Percentiles rank a stretch among this genome's conserved stretches.
These are phyloP conservation scores for Callitettix versicolor DNA, from an alignment of 1,140 invertebrate species.

Conservation along the genomic window DNA sequence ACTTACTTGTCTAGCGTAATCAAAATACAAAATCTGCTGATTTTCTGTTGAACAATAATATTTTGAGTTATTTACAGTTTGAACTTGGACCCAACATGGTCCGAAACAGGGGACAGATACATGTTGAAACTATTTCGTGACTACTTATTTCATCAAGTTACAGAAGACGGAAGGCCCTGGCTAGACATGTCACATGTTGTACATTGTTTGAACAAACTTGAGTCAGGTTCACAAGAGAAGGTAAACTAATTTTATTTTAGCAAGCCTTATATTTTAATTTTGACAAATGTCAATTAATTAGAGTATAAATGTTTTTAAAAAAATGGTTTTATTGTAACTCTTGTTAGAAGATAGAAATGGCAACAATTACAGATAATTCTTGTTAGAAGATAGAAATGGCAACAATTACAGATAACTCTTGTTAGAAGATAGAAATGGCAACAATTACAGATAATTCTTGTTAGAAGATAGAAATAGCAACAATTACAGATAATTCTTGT, in stretches of 20 bases:
- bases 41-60: conserved; percentile 6
- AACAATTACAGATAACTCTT: no score
- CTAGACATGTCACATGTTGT: conserved; percentile 91
- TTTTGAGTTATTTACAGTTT: conserved; percentile 46
- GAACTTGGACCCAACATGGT: conserved; percentile 87
- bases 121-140: conserved; percentile 97
- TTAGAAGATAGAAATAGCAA: no score
- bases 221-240: conserved; percentile 78
- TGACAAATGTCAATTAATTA: background rate
- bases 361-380: no score
- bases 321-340: no score
- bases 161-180: conserved; percentile 86
- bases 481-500: no score
- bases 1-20: no score
- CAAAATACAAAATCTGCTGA: no score
- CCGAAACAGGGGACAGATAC: conserved; percentile 94
- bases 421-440: no score
- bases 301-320: background rate
- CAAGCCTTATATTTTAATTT: background rate
- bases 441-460: no score
- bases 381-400: no score
- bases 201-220: conserved; percentile 87
- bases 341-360: no score
- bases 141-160: conserved; percentile 91
- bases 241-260: conserved; percentile 36